phyloP scores from a whole-genome alignment of 1,140 invertebrate species.

The Latrodectus geometricus region DNA sequence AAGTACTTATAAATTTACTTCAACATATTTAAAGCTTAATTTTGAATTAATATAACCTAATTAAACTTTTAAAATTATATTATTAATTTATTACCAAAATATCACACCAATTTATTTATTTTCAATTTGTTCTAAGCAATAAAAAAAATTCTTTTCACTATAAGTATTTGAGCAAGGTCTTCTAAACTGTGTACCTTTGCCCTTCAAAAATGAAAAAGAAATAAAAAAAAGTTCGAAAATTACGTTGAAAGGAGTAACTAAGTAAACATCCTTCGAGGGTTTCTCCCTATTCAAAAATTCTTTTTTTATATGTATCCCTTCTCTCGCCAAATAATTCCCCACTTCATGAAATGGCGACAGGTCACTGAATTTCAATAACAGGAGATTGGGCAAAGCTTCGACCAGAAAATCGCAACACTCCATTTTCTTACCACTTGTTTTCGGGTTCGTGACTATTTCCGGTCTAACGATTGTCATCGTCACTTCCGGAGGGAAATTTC shows the following conservation, averaged over 20 bases:
- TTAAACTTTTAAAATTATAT: too few relatives aligned
- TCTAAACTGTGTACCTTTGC: not conserved
- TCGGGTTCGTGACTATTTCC: conserved; percentile 40
- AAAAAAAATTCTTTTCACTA: not conserved
- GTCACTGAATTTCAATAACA: conserved; percentile 54
- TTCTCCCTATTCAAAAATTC: conserved; percentile 7
- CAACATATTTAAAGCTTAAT: too few relatives aligned
- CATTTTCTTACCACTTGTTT: conserved; percentile 54
- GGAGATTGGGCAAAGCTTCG: conserved; percentile 10
- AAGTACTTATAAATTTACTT: too few relatives aligned
- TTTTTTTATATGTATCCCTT: not conserved
- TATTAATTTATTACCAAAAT: too few relatives aligned
- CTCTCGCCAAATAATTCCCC: conserved; percentile 8
- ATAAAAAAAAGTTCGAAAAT: conserved; percentile 20
- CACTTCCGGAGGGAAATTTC: conserved; percentile 50
- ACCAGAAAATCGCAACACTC: conserved; percentile 29
- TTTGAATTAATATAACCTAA: too few relatives aligned
- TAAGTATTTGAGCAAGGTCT: not conserved
- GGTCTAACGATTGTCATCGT: conserved; percentile 45
- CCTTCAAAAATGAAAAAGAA: not conserved
- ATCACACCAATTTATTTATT: too few relatives aligned
- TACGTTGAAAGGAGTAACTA: conserved; percentile 46
- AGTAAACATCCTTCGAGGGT: conserved; percentile 47
- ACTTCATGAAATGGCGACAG: conserved; percentile 53
- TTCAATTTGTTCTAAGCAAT: not conserved